phyloP scores from a whole-genome alignment of 2,113 vertebrate species.

The Nesoenas mayeri region DNA sequence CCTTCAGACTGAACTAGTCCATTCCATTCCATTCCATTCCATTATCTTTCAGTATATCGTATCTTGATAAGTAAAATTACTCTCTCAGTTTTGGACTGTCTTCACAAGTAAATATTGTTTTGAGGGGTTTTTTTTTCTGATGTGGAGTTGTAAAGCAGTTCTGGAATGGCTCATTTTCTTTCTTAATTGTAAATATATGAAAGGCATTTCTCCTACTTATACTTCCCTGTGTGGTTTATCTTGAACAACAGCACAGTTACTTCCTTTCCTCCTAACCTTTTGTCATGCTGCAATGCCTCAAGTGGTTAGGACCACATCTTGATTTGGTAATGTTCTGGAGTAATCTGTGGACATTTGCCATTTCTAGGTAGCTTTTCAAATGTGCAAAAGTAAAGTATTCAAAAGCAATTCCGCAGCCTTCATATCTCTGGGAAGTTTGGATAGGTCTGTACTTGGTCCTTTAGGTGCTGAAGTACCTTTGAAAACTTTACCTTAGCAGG shows the following conservation, averaged over 20 bases:
- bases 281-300: not conserved
- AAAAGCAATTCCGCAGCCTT: not conserved
- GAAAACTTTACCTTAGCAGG: not conserved
- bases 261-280: not conserved
- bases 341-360: not conserved
- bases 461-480: not conserved
- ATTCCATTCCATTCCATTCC: not conserved
- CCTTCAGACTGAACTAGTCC: not conserved
- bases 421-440: not conserved
- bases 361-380: not conserved
- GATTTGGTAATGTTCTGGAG: not conserved
- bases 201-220: not conserved
- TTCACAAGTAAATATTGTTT: not conserved
- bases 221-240: not conserved
- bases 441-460: not conserved
- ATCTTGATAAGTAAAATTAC: not conserved
- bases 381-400: not conserved
- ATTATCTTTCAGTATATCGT: not conserved
- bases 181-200: not conserved
- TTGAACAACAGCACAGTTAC: not conserved
- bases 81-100: not conserved
- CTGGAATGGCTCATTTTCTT: not conserved
- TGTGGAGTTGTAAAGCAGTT: not conserved
- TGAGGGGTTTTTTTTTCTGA: not conserved
- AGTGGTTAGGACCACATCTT: not conserved